Base-by-base conservation (phyloP, 2,113 vertebrate species). In the Ariopsis seemanni region DNA sequence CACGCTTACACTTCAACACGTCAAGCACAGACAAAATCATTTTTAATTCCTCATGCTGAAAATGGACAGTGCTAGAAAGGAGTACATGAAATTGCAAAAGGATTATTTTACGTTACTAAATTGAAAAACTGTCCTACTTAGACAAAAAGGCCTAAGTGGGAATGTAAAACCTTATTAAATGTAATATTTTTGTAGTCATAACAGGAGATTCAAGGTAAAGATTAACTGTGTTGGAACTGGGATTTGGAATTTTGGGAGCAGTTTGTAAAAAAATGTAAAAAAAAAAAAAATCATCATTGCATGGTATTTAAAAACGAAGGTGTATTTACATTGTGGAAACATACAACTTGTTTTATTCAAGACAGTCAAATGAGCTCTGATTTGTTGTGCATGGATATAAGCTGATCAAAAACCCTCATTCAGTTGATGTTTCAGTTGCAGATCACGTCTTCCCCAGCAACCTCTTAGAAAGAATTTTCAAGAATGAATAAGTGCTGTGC, bases 1-100 rank as follows among this genome's bases (percentile, higher is more conserved):
- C 85, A 86, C 62, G 60, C 85, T 53, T 8, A 52, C 20, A 81
- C 17, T 7, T 77, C 22, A 78, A 42, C 30, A 20, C 34, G 55
- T 69, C 14, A 65, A 52, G 7, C 78, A 81, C 77, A 71, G 53
- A 82, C 85, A 87, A 82, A 87, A 82, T 72, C 22, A 42, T 57
- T 86, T 86, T 82, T 85, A 53, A 86, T 86, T 86, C 12, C 27
- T 69, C 78, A 87, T 87, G 85, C 85, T 80, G 65, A 30, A 79
- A 81, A 71, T 53, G 75, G 62, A 86, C 65, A 11, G 55, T 82
- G 63, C 53, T 82, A 60, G 52, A 82, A 86, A 62, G 48, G 75
- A 86, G 74, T 67, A 67, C 75, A 86, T 67, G 58, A 67, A 79
- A 80, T 67, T 82, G 79, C 30, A 82, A 82, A 62, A 82, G 60